phyloP scores from a whole-genome alignment of 2,113 vertebrate genomes.

The Apistogramma diplotaenia region DNA sequence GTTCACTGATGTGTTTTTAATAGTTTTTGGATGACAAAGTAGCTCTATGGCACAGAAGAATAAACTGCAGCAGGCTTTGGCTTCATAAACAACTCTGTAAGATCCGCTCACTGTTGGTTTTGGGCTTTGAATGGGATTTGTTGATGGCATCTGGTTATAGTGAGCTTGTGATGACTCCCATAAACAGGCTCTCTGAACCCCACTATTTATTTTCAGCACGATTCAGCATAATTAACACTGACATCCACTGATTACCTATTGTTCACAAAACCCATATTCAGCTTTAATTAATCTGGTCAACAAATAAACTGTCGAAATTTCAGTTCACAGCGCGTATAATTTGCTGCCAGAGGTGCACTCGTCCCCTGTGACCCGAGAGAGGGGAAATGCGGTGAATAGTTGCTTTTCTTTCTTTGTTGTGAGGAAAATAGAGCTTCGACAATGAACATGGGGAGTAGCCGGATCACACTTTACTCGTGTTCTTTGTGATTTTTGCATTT shows the following conservation, averaged over 20 bases:
- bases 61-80: neutral
- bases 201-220: slow-evolving; percentile 6
- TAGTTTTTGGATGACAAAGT: neutral
- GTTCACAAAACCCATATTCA: slow-evolving; percentile 26
- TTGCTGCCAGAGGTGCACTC: slow-evolving; percentile 14
- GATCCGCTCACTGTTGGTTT: neutral
- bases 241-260: slow-evolving; percentile 31
- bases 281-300: slow-evolving; percentile 30
- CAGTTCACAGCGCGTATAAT: neutral
- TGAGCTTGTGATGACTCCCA: neutral
- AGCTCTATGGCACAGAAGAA: neutral
- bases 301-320: slow-evolving; percentile 14
- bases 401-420: neutral
- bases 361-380: neutral
- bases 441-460: neutral
- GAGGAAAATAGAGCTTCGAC: neutral
- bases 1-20: neutral
- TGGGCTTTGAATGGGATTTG: neutral
- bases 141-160: neutral
- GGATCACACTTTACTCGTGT: neutral
- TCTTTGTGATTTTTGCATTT: neutral
- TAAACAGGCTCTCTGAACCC: neutral
- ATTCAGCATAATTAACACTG: slow-evolving; percentile 27
- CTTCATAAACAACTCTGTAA: neutral
- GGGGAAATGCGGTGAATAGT: neutral